Percentiles rank a stretch among this genome's conserved stretches.
Conservation (phyloP, 2,113 vertebrate species). For the Tenrec ecaudatus region DNA sequence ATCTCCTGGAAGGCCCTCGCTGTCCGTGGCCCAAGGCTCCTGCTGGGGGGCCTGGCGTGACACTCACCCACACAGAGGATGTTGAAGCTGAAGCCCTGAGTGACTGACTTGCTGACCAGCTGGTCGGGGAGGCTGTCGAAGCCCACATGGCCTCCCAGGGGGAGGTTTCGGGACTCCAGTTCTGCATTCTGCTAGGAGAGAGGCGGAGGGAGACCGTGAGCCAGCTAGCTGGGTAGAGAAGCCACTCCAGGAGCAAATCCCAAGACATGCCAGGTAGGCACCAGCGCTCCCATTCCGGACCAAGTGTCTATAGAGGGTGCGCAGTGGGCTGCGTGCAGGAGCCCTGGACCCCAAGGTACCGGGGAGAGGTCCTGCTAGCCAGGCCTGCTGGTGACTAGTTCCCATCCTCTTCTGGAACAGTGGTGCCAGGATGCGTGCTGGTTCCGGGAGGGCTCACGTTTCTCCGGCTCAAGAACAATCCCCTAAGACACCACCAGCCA, state of each 20-base stretch:
- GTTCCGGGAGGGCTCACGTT: background rate
- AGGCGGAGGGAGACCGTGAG: background rate
- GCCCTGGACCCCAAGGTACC: background rate
- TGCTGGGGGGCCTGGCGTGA: background rate
- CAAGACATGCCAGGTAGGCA: background rate
- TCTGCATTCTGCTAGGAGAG: slow-evolving; percentile 91
- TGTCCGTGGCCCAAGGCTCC: background rate
- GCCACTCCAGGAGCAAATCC: background rate
- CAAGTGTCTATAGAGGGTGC: background rate
- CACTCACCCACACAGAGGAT: slow-evolving; percentile 99
- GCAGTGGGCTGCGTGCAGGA: background rate
- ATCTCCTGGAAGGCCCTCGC: background rate
- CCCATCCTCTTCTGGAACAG: background rate
- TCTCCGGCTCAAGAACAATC: background rate
- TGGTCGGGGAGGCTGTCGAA: slow-evolving; percentile 99
- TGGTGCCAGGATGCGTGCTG: background rate
- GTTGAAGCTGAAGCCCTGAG: slow-evolving; percentile 99
- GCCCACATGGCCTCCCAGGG: slow-evolving; percentile 96
- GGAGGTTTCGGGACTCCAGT: slow-evolving; percentile 94
- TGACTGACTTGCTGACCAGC: slow-evolving; percentile 98
- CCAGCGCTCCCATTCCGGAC: background rate
- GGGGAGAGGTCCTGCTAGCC: background rate
- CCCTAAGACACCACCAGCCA: background rate
- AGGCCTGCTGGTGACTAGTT: background rate
- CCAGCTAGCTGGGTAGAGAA: background rate